Base-by-base conservation (phyloP, 2,113 vertebrate genomes). In the Ptychochromis oligacanthus region DNA sequence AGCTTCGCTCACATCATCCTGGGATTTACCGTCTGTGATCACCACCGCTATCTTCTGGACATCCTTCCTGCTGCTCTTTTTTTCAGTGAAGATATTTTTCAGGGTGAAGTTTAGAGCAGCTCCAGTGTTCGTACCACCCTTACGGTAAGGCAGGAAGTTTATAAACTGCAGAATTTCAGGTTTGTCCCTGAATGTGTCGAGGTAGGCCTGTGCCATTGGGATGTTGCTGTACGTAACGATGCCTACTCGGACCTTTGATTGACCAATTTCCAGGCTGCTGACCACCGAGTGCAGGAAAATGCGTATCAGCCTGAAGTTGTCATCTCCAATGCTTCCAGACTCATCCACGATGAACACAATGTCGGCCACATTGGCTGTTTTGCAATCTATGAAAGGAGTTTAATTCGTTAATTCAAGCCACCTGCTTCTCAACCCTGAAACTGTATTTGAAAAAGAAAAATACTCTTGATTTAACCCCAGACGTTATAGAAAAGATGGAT, bases 261-360 rank as follows among this genome's bases (percentile, higher is more conserved):
- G 13, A 9, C 31, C 38, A n/a, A 95, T 84, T 1, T 89, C 75
- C 13, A 97, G 87, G 28, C 92, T 86, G 14, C 80, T 79, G 22
- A 97, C 46, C 3, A 95, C 81, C 1, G 88, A 94, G 75, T 91
- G 80, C 8, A 97, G 88, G 84, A 97, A 96, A 1, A 1, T 2
- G 18, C 94, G 87, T 1, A 94, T 78, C 60, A 92, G 90, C 5
- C 89, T 87, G 80, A 96, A 97, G 80, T 94, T 90, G 6, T 1
- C 1, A 0, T 0, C 0, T 57, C 55, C 80, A 3, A 80, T 91
- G 22, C 91, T 93, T 49, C 83, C 88, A 0, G 96, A 96, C 34
- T 96, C 93, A 52, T 97, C 95, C 75, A 96, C 90, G 26, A 97
- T 94, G 80, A 97, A 96, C 3, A 95, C 96, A 34, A 96, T 83